Evolutionary conservation across 2,113 vertebrate genomes (phyloP).

Genomic region (Ranitomeya variabilis): DNA sequence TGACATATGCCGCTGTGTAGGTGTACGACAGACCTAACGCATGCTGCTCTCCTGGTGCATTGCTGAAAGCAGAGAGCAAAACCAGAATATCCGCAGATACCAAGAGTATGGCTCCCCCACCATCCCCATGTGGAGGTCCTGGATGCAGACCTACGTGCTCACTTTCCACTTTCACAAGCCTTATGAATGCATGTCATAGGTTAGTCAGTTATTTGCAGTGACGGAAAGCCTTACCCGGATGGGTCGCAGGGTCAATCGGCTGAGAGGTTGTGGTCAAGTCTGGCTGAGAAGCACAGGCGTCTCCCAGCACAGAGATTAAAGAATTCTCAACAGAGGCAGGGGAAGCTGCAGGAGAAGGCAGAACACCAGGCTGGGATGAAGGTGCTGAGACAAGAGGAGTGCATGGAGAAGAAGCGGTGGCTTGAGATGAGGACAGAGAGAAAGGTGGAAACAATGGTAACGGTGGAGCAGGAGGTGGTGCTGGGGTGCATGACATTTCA

Average conservation of each 20-base stretch:
- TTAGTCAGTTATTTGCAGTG: slow-evolving; percentile 68
- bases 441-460: slow-evolving; percentile 77
- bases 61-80: too few relatives aligned
- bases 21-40: too few relatives aligned
- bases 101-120: too few relatives aligned
- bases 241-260: slow-evolving; percentile 78
- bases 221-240: slow-evolving; percentile 82
- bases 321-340: slow-evolving; percentile 87
- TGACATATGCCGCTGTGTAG: too few relatives aligned
- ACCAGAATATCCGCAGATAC: too few relatives aligned
- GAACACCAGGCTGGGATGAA: slow-evolving; percentile 96
- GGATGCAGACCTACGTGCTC: neutral
- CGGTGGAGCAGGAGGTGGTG: slow-evolving; percentile 74
- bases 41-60: too few relatives aligned
- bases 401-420: slow-evolving; percentile 75
- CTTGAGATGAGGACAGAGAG: slow-evolving; percentile 77
- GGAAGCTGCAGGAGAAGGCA: slow-evolving; percentile 96
- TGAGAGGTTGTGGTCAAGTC: slow-evolving; percentile 83
- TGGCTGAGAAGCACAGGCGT: slow-evolving; percentile 85
- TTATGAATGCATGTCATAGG: slow-evolving; percentile 59
- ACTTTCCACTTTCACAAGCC: slow-evolving; percentile 38
- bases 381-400: slow-evolving; percentile 80
- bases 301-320: slow-evolving; percentile 90
- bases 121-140: neutral
- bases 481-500: slow-evolving; percentile 72